Evolutionary conservation across 2,797 vertebrate species (phyloP), one percentile per base, ranked within the genome.

Genomic region (Anolis apletophallus): DNA sequence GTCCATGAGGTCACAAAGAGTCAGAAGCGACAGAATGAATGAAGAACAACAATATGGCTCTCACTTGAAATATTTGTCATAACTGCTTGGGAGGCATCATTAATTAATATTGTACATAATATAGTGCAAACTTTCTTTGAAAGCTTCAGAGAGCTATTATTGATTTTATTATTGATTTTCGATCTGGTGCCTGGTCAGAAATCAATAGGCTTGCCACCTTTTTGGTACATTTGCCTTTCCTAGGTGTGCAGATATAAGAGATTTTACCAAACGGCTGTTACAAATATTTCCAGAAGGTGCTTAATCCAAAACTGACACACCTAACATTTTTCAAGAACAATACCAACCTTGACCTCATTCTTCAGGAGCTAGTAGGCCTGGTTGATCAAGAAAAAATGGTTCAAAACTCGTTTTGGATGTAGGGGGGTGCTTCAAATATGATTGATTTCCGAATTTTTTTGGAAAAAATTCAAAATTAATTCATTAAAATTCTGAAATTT

Each of bases 141-240:
- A 88, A 85, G 84, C 85, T 86, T 85, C 52, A 0, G 5, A 52
- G 68, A 59, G 67, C 71, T 91, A 0, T 0, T 0, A n/a, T n/a
- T n/a, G n/a, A n/a, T n/a, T 87, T 91, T 88, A 71, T 75, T 81
- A 67, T 19, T 83, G 67, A 73, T 59, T 88, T 88, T 82, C 87
- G 40, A 36, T 75, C 75, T 34, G 86, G 68, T 81, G 73, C 87
- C 80, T 82, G 88, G 76, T 82, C 50, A 87, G 86, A 76, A 85
- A 92, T 87, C 79, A 55, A 85, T 91, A 89, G 88, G 91, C 78
- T 77, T 91, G 83, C 85, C 69, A 34, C 79, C 78, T 89, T 75
- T 46, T 83, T 34, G 29, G 57, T 54, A 81, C 40, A n/a, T 87
- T 69, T 86, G 77, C 23, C 67, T 79, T 32, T 71, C 83, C 88